phyloP scores from a whole-genome alignment of 2,113 vertebrate genomes.

The Bungarus multicinctus region DNA sequence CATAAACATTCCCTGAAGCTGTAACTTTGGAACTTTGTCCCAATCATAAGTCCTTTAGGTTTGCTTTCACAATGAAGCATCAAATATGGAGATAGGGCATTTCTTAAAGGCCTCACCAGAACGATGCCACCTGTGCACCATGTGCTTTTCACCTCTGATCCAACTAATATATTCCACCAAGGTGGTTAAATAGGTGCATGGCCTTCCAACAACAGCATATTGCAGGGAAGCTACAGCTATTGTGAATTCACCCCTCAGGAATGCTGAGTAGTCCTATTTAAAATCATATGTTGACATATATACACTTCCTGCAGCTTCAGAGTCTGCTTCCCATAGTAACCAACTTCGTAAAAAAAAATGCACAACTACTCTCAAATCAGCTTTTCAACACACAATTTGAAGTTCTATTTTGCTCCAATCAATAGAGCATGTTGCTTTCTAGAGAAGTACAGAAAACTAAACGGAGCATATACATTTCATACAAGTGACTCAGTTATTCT shows the following conservation, averaged over 20 bases:
- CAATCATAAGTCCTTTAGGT: not conserved
- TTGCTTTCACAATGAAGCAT: not conserved
- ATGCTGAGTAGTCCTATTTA: constrained; percentile 34
- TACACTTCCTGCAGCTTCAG: constrained; percentile 31
- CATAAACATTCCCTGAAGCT: not conserved
- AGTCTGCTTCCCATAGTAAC: constrained; percentile 42
- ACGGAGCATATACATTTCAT: not conserved
- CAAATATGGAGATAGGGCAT: not conserved
- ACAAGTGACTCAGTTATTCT: not conserved
- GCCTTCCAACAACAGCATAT: not conserved
- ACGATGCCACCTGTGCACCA: accelerated
- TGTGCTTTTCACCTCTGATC: not conserved
- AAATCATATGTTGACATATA: constrained; percentile 40
- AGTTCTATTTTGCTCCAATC: constrained; percentile 61
- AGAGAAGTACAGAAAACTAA: not conserved
- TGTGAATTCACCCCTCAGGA: not conserved
- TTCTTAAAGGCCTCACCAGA: not conserved
- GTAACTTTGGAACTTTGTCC: not conserved
- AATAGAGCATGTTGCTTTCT: constrained; percentile 36
- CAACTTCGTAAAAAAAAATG: constrained; percentile 66
- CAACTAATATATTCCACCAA: not conserved
- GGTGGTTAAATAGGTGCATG: not conserved
- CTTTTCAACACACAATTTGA: constrained; percentile 66
- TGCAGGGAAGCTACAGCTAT: not conserved
- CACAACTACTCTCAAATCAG: constrained; percentile 61